Percentiles rank a stretch among this genome's conserved stretches.
Conservation (phyloP, 2,888 invertebrate genomes). For the Caradrina clavipalpis region DNA sequence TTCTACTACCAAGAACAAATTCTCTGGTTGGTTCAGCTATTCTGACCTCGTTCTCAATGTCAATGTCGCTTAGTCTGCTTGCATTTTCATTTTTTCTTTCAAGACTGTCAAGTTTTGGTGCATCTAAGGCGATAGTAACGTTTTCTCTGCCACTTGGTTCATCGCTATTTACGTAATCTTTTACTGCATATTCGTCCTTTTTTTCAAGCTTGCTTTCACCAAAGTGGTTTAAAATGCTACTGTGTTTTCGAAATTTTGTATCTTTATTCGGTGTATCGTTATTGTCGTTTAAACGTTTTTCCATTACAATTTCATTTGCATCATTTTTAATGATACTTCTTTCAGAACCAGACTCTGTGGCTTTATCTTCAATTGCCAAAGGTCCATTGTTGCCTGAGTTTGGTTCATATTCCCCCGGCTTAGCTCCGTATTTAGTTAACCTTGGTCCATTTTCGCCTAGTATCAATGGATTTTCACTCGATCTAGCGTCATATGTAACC, state of each 20-base stretch:
- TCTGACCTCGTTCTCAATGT: neutral
- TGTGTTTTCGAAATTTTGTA: neutral
- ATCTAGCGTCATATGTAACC: neutral
- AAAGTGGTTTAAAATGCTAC: neutral
- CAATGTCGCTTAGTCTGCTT: neutral
- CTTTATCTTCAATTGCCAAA: neutral
- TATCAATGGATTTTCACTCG: neutral
- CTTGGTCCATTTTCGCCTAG: neutral
- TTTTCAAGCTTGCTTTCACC: slow-evolving; percentile 3
- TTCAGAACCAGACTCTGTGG: neutral
- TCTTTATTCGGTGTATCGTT: neutral
- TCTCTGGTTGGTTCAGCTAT: neutral
- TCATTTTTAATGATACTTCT: neutral
- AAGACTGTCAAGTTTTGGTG: neutral
- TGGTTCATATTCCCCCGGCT: neutral
- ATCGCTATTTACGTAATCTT: neutral
- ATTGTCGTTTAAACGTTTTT: neutral
- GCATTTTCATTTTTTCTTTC: slow-evolving; percentile 5
- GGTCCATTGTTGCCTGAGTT: neutral
- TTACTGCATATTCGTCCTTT: neutral
- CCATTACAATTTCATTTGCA: neutral
- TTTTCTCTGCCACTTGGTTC: neutral
- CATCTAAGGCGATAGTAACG: neutral
- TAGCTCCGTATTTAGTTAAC: neutral
- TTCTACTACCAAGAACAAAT: slow-evolving; percentile 1